These are phyloP conservation scores for Poecilobothrus nobilitatus DNA, from an alignment of 2,888 invertebrate genomes.

Conservation along the genomic window DNA sequence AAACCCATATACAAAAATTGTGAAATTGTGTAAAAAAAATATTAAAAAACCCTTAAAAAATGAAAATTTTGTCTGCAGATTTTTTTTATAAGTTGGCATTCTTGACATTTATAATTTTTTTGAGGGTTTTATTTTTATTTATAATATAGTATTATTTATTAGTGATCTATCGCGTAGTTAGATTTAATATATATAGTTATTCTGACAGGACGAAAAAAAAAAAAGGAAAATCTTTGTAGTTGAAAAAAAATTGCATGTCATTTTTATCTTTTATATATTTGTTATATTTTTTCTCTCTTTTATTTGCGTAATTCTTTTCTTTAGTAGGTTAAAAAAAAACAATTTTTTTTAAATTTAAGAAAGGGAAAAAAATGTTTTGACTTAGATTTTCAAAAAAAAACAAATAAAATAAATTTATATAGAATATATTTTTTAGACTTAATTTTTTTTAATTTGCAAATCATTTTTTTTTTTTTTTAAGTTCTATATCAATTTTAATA, in stretches of 20 bases:
- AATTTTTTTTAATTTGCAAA: no score
- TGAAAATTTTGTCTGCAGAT: neutral
- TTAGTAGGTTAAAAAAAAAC: no score
- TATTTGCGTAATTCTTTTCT: neutral
- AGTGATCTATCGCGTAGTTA: neutral
- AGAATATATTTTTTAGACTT: no score
- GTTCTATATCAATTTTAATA: no score
- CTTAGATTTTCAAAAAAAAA: no score
- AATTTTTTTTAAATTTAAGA: no score
- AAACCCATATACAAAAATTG: neutral
- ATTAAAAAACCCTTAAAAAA: neutral
- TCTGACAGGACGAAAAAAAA: constrained; percentile 10
- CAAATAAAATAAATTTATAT: no score
- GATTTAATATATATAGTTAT: neutral
- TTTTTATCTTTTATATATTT: constrained; percentile 7
- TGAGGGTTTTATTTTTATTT: neutral
- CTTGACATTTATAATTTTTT: neutral
- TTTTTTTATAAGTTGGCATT: neutral
- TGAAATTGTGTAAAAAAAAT: neutral
- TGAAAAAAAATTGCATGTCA: constrained; percentile 8
- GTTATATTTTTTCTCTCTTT: no score
- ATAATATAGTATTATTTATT: neutral
- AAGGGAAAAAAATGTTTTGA: no score
- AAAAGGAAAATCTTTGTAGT: no score
- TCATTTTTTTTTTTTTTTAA: no score